These are phyloP conservation scores for Coptodon rendalli DNA, from an alignment of 2,113 vertebrate species.

Conservation along the genomic window DNA sequence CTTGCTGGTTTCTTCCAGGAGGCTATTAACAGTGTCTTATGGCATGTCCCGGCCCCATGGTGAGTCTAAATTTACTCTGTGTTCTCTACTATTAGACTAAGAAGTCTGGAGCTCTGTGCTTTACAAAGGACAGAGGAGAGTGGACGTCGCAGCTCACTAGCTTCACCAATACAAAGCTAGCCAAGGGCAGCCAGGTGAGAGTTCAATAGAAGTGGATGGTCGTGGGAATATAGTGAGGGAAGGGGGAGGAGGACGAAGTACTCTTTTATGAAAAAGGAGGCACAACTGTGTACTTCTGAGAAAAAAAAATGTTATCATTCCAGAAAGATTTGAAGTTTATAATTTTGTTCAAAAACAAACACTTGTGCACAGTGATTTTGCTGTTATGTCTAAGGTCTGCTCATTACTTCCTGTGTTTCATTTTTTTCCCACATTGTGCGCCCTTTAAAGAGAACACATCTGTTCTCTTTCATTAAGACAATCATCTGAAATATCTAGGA, in stretches of 20 bases:
- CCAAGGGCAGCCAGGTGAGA: conserved; percentile 29
- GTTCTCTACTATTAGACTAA: background rate
- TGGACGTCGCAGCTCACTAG: conserved; percentile 16
- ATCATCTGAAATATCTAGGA: conserved; percentile 57
- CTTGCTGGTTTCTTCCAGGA: background rate
- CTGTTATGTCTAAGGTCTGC: background rate
- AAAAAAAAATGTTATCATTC: background rate
- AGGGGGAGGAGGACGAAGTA: background rate
- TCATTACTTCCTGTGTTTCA: background rate
- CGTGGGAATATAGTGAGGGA: background rate
- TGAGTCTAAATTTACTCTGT: conserved; percentile 2
- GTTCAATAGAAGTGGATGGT: conserved; percentile 8
- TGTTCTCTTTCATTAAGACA: conserved; percentile 53
- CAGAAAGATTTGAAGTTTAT: background rate
- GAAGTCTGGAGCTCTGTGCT: background rate
- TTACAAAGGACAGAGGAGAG: conserved; percentile 38
- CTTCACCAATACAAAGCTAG: background rate
- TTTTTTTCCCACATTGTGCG: background rate
- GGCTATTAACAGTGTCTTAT: background rate
- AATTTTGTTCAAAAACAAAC: background rate
- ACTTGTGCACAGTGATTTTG: background rate
- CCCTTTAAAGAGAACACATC: conserved; percentile 54
- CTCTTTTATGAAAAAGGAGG: background rate
- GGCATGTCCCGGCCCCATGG: background rate
- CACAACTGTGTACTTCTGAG: background rate